These are phyloP conservation scores for Amblyraja radiata DNA, from an alignment of 2,797 vertebrate genomes.

Conservation along the genomic window DNA sequence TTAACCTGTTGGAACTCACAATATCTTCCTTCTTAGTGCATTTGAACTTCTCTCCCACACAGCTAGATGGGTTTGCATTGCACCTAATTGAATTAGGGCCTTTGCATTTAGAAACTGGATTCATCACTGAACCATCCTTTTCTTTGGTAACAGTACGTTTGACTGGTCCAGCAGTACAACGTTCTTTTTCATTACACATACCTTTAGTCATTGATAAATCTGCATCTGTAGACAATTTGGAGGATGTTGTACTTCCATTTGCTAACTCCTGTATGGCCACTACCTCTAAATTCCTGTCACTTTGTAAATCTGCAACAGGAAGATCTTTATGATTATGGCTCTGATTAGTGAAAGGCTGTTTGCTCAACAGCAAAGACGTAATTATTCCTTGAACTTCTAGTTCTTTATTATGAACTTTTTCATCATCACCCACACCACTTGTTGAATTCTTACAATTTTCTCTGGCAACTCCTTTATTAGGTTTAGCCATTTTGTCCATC, in stretches of 20 bases:
- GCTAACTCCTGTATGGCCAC: slow-evolving; percentile 1
- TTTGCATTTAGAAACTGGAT: slow-evolving; percentile 36
- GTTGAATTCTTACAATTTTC: slow-evolving; percentile 17
- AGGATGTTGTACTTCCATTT: slow-evolving; percentile 35
- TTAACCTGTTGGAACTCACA: slow-evolving; percentile 48
- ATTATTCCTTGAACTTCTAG: slow-evolving; percentile 10
- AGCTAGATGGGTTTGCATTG: slow-evolving; percentile 39
- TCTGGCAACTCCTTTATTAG: slow-evolving; percentile 10
- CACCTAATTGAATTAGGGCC: slow-evolving; percentile 24
- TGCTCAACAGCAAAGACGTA: slow-evolving; percentile 12
- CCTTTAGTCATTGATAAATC: slow-evolving; percentile 27
- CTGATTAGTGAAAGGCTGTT: slow-evolving; percentile 14
- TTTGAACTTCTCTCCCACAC: slow-evolving; percentile 48
- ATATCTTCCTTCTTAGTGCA: slow-evolving; percentile 53
- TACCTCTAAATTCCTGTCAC: not conserved
- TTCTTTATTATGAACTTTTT: slow-evolving; percentile 27
- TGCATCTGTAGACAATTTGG: slow-evolving; percentile 6
- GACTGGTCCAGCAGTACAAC: slow-evolving; percentile 31
- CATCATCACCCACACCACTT: not conserved
- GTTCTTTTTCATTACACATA: slow-evolving; percentile 35
- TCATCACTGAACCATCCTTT: slow-evolving; percentile 38
- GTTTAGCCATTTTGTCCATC: not conserved
- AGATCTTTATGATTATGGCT: slow-evolving; percentile 27
- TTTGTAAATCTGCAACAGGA: not conserved
- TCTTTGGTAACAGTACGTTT: slow-evolving; percentile 38